These are phyloP conservation scores for Cavia porcellus DNA, from an alignment of 2,113 vertebrate species.

Conservation along the genomic window DNA sequence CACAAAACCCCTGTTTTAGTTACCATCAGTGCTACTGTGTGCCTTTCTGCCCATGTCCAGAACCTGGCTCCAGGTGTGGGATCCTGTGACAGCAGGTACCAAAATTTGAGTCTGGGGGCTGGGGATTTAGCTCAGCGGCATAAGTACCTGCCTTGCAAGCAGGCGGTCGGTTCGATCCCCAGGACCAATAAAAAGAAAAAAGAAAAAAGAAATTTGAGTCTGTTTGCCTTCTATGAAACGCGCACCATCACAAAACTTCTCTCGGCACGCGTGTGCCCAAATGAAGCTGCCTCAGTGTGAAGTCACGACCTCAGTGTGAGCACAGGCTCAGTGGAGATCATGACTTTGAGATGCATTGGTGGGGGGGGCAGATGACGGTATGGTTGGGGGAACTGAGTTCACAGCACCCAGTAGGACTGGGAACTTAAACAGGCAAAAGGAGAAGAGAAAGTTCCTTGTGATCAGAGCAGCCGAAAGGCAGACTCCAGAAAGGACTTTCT, in stretches of 20 bases:
- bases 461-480: neutral
- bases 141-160: too few relatives aligned
- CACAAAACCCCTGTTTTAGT: neutral
- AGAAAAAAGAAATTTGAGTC: neutral
- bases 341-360: neutral
- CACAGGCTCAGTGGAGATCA: neutral
- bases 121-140: too few relatives aligned
- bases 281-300: neutral
- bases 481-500: constrained; percentile 45
- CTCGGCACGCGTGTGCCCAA: neutral
- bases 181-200: too few relatives aligned
- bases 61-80: neutral
- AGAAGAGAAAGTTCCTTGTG: neutral
- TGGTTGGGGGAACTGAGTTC: neutral
- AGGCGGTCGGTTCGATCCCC: too few relatives aligned
- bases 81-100: neutral
- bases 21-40: neutral
- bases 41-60: neutral
- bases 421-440: neutral
- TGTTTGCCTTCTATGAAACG: neutral
- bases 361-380: neutral
- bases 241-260: neutral
- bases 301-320: neutral
- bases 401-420: too few relatives aligned
- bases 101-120: neutral